These are phyloP conservation scores for Drosophila paranaensis DNA, from an alignment of 2,888 invertebrate genomes.

Conservation along the genomic window DNA sequence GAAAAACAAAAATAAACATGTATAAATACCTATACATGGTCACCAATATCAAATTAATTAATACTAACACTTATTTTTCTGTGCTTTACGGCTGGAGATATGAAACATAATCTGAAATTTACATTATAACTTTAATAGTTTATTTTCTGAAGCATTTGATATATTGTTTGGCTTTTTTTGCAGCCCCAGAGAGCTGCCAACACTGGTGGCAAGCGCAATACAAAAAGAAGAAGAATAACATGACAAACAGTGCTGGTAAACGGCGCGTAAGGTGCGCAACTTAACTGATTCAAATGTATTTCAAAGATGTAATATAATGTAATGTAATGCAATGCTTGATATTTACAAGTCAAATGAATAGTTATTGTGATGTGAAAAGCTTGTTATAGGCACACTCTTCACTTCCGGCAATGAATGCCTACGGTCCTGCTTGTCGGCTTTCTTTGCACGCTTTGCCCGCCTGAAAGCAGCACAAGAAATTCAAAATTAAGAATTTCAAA, in stretches of 20 bases:
- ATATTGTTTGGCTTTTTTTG: too few species aligned
- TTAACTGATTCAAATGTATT: constrained; percentile 6
- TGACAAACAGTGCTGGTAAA: constrained; percentile 47
- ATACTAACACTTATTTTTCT: too few species aligned
- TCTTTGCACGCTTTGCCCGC: background rate
- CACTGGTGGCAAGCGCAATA: background rate
- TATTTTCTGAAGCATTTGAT: too few species aligned
- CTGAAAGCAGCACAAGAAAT: background rate
- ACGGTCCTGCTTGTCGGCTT: background rate
- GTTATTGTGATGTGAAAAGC: constrained; percentile 42
- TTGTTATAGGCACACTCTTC: constrained; percentile 28
- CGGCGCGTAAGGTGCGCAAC: background rate
- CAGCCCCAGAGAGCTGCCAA: too few species aligned
- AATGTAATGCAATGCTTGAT: background rate
- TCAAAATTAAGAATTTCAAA: background rate
- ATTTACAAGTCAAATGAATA: constrained; percentile 53
- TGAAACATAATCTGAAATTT: too few species aligned
- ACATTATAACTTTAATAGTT: too few species aligned
- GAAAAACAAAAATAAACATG: too few species aligned
- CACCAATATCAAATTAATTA: too few species aligned
- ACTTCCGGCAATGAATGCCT: background rate
- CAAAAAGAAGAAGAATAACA: constrained; percentile 52
- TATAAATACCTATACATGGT: too few species aligned
- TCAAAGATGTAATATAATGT: too few species aligned
- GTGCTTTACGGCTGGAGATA: too few species aligned